Percentiles rank a stretch among this genome's conserved stretches.
Conservation (phyloP, 2,113 vertebrate genomes). For the Festucalex cinctus region DNA sequence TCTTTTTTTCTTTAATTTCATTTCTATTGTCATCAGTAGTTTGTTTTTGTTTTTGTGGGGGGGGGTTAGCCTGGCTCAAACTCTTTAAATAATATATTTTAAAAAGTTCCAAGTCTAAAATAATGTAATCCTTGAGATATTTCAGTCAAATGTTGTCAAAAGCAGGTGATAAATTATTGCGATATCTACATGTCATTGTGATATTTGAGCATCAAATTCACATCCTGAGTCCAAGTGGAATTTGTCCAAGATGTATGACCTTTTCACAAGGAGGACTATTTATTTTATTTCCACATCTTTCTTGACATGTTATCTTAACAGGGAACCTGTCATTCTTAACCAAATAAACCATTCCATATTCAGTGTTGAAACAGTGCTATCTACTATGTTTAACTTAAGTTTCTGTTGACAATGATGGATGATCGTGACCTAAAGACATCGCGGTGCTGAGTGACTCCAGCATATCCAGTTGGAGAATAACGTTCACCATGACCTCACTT, state of each 20-base stretch:
- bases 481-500: neutral
- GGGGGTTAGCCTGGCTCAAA: too few species aligned
- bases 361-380: slow-evolving; percentile 6
- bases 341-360: neutral
- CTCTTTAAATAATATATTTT: too few species aligned
- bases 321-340: neutral
- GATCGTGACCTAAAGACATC: slow-evolving; percentile 19
- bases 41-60: too few species aligned
- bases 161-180: neutral
- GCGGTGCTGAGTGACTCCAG: slow-evolving; percentile 12
- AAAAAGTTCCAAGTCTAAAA: too few species aligned
- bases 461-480: slow-evolving; percentile 1
- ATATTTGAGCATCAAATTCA: neutral
- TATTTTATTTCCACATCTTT: neutral
- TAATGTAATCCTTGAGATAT: too few species aligned
- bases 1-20: too few species aligned
- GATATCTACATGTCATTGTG: neutral
- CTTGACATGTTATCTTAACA: neutral
- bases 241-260: neutral
- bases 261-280: neutral
- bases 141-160: neutral
- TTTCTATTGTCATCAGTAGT: too few species aligned
- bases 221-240: neutral
- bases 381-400: neutral
- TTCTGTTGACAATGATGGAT: neutral